Conservation (phyloP, 2,888 invertebrate genomes). For the Argyresthia albistria region DNA sequence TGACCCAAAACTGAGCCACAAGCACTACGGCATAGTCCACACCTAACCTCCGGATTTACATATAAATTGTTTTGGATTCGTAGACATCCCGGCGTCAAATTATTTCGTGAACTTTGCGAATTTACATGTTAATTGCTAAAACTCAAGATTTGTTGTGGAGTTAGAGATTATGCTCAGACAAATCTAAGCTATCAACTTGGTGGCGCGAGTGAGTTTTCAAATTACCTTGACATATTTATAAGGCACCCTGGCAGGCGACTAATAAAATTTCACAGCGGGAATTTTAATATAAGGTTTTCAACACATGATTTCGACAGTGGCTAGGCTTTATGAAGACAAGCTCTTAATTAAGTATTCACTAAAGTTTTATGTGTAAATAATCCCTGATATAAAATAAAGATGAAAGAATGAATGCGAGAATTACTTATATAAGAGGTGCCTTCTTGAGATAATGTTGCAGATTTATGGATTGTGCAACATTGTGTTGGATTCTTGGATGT, state of each 20-base stretch:
- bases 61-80: constrained; percentile 70
- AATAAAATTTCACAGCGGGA: background rate
- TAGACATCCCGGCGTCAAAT: constrained; percentile 63
- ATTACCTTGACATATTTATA: background rate
- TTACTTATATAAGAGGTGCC: no score
- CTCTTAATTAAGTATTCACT: no score
- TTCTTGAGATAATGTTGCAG: no score
- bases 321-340: no score
- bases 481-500: no score
- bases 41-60: constrained; percentile 63
- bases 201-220: no score
- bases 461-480: no score
- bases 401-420: no score
- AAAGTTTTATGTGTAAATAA: no score
- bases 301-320: no score
- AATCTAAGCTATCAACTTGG: constrained; percentile 24
- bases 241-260: background rate
- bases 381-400: no score
- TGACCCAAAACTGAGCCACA: no score
- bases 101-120: constrained; percentile 69
- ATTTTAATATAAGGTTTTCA: background rate
- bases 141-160: constrained; percentile 69
- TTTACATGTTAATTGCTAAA: constrained; percentile 71
- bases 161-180: constrained; percentile 59
- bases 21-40: constrained; percentile 23